Conservation (phyloP, 2,797 vertebrate species). For the Anas georgica region DNA sequence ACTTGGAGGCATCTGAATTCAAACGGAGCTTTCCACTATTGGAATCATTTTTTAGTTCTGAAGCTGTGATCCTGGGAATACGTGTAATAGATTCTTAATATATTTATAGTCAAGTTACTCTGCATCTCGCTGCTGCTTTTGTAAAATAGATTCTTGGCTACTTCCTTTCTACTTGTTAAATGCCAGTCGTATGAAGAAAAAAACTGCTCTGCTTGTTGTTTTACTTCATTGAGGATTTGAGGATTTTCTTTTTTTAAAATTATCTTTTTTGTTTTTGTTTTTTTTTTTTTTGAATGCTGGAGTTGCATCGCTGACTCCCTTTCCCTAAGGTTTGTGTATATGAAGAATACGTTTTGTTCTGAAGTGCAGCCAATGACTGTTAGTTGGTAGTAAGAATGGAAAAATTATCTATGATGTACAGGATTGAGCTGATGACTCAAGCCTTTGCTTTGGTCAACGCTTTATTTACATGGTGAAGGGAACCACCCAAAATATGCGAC, state of each 20-base stretch:
- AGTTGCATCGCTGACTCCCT: background rate
- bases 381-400: constrained; percentile 49
- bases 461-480: constrained; percentile 63
- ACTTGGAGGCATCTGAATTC: background rate
- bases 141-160: background rate
- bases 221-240: background rate
- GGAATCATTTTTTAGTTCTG: background rate
- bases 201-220: background rate
- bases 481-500: constrained; percentile 69
- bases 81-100: background rate
- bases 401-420: constrained; percentile 34
- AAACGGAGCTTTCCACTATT: background rate
- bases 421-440: constrained; percentile 27
- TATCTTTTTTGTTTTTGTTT: background rate
- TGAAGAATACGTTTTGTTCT: constrained; percentile 4
- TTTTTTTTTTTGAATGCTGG: background rate
- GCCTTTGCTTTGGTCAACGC: constrained; percentile 17
- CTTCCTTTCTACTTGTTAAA: constrained; percentile 1
- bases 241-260: background rate
- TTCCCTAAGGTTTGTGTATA: background rate
- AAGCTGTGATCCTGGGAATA: background rate
- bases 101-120: background rate
- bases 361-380: background rate
- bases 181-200: background rate
- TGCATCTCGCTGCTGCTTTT: background rate